Conservation (phyloP, 2,888 invertebrate species). For the Halictus quadricinctus region DNA sequence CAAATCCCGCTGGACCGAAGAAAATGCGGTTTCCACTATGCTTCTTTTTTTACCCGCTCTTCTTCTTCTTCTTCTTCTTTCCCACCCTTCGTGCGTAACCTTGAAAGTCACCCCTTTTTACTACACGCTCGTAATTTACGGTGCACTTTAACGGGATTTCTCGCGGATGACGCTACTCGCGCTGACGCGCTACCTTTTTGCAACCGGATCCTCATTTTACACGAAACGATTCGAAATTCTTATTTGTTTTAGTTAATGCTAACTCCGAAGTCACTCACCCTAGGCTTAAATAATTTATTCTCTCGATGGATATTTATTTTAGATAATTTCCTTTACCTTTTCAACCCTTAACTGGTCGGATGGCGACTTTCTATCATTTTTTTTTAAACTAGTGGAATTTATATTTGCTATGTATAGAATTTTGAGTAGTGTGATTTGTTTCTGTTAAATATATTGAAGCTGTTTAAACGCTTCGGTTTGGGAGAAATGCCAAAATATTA, state of each 20-base stretch:
- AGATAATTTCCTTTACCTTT: no score
- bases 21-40: slow-evolving; percentile 47
- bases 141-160: slow-evolving; percentile 38
- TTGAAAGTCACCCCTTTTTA: slow-evolving; percentile 55
- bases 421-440: no score
- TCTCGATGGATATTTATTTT: not conserved
- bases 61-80: not conserved
- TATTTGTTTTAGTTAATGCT: not conserved
- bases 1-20: slow-evolving; percentile 56
- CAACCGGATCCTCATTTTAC: not conserved
- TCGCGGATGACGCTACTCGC: not conserved
- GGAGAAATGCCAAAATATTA: no score
- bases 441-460: no score
- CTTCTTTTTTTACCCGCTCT: slow-evolving; percentile 42
- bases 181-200: not conserved
- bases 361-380: not conserved
- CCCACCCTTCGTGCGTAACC: slow-evolving; percentile 52
- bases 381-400: not conserved
- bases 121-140: slow-evolving; percentile 40
- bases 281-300: not conserved
- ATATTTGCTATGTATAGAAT: not conserved
- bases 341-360: no score
- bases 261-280: not conserved
- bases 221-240: not conserved
- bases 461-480: no score